Conservation (phyloP, 2,797 vertebrate genomes). For the Enteromius fasciolatus region DNA sequence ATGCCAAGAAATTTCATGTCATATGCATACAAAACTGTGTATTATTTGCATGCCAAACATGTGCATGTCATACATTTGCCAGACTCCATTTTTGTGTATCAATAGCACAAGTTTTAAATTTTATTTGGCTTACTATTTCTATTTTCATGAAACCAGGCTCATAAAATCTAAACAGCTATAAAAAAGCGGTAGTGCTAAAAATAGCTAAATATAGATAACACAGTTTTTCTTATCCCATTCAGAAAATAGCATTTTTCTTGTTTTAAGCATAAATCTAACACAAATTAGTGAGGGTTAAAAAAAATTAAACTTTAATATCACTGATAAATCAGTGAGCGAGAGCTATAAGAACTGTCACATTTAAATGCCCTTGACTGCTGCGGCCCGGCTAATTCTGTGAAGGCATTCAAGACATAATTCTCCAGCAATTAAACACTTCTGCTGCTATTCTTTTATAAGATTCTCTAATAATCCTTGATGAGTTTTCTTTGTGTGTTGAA, state of each 20-base stretch:
- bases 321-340: not conserved
- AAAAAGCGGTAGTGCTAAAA: too few relatives aligned
- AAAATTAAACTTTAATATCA: not conserved
- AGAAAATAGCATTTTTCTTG: not conserved
- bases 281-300: not conserved
- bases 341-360: not conserved
- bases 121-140: too few relatives aligned
- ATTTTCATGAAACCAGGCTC: too few relatives aligned
- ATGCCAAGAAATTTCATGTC: too few relatives aligned
- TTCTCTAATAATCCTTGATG: conserved; percentile 39
- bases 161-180: not conserved
- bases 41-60: too few relatives aligned
- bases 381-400: not conserved
- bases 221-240: not conserved
- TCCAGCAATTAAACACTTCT: conserved; percentile 39
- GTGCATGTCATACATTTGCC: too few relatives aligned
- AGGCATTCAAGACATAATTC: conserved; percentile 22
- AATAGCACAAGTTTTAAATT: too few relatives aligned
- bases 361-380: conserved; percentile 6
- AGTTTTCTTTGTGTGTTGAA: conserved; percentile 33
- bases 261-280: not conserved
- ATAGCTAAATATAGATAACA: not conserved
- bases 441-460: conserved; percentile 30
- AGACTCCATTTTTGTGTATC: too few relatives aligned
- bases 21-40: too few relatives aligned